Evolutionary conservation across 2,797 vertebrate species (phyloP), one percentile per base, ranked within the genome.

Genomic region (Limnodromus scolopaceus): DNA sequence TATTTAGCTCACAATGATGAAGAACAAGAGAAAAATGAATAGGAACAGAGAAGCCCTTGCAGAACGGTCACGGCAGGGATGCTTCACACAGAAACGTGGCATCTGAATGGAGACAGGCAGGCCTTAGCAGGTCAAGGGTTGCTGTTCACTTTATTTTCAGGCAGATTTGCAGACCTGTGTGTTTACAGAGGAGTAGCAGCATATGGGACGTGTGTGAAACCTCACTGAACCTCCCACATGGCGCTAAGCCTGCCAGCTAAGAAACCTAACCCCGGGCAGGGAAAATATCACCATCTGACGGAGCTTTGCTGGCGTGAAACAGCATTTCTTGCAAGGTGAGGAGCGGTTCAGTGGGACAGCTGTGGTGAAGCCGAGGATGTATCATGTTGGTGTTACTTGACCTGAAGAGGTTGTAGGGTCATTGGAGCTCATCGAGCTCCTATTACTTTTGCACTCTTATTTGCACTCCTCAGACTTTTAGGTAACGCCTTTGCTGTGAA

Each of bases 121-220:
- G 39, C 36, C 46, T 79, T 54, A 76, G 58, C 58, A 92, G 77
- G 83, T 55, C 80, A 82, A 54, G 39, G 11, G 51, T 11, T 84
- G 70, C 86, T 95, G 86, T 76, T 97, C 80, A 79, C 48, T 95
- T 95, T 48, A 51, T 70, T 94, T 93, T 70, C 84, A 72, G 46
- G n/a, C 65, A 66, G 41, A 84, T 86, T 86, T 78, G 34, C 57
- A 95, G 90, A 89, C 63, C 84, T 87, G n/a, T 79, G 81, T 89
- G 43, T 16, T 84, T 72, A 76, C 51, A 89, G 74, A 63, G 63
- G 39, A 87, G 66, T 23, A 94, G 11, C 46, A 90, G 80, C 94
- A 94, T 92, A 68, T 81, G 84, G 58, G 77, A 82, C 77, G 30
- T 39, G 27, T 1, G 1, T 89, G 92, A 94, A 92, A 55, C 88